Evolutionary conservation across 1,140 invertebrate species (phyloP).

Genomic region (Diplogasteroides magnus): DNA sequence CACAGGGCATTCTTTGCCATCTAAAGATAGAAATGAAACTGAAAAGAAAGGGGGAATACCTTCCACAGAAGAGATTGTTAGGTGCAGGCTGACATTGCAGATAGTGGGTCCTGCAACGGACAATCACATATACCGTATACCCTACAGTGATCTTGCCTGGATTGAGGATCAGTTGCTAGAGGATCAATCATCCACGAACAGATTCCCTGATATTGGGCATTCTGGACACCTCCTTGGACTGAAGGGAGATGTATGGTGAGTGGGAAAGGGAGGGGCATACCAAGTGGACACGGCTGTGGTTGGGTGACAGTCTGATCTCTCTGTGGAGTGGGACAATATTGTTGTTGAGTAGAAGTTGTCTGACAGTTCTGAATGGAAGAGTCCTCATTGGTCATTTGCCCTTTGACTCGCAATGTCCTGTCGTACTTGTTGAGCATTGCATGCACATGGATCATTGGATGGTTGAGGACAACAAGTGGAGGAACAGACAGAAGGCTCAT

Average conservation of each 20-base stretch:
- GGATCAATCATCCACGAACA: constrained; percentile 55
- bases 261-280: too few relatives aligned
- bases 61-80: constrained; percentile 52
- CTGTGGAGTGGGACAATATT: constrained; percentile 40
- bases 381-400: too few relatives aligned
- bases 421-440: background rate
- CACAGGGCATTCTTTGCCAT: constrained; percentile 55
- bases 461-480: background rate
- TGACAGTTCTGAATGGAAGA: constrained; percentile 36
- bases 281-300: constrained; percentile 51
- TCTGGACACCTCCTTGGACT: constrained; percentile 45
- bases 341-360: constrained; percentile 41
- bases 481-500: background rate
- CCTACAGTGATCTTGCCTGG: too few relatives aligned
- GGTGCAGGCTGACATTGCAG: constrained; percentile 53
- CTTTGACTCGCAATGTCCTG: background rate
- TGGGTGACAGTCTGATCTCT: constrained; percentile 42
- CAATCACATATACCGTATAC: too few relatives aligned
- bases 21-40: too few relatives aligned
- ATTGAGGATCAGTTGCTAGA: constrained; percentile 47
- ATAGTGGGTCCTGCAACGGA: constrained; percentile 3
- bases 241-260: constrained; percentile 29
- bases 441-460: constrained; percentile 4
- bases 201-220: constrained; percentile 43
- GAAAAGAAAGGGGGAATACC: background rate